Evolutionary conservation across 2,888 invertebrate genomes (phyloP), one percentile per base, ranked within the genome.

Genomic region (Eubasilissa splendida): DNA sequence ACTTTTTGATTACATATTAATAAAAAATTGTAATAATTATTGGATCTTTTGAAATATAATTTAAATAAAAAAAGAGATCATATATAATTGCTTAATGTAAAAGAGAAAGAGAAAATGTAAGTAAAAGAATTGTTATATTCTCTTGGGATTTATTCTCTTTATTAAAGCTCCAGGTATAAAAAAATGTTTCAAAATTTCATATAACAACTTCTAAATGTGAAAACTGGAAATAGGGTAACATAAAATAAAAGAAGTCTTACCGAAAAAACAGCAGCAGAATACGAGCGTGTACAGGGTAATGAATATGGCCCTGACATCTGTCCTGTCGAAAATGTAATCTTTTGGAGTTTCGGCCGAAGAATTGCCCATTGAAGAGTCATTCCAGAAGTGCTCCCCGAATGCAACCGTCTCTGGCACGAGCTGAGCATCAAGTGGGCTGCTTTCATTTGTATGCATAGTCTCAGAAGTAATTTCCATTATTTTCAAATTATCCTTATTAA

Each of bases 181-280:
- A 22, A 22, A 22, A 1, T 22, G 22, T 22, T 22, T 22, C 22
- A 22, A 0, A 22, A 22, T 22, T 22, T 22, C 22, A 22, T 22
- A 22, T 22, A 22, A 22, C 22, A 22, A 22, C 22, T 22, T 22
- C 22, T 1, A 22, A 22, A 22, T 22, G 22, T 22, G 1, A 22
- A 22, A 22, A 22, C 22, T 22, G 22, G 22, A 22, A 22, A 22
- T 22, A 22, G 22, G 22, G 22, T 22, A 22, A 22, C 1, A 22
- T 22, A 22, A 22, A 42, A 42, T 42, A 58, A 58, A 58, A 4
- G 9, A n/a, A n/a, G 22, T 52, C 95, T 95, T 88, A 96, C 96
- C 96, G 86, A 96, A 95, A 87, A 95, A 95, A 87, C 96, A 96
- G 86, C 94, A 93, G 87, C 95, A 94, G 87, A 96, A 96, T 31